phyloP scores from a whole-genome alignment of 2,113 vertebrate species.

The Thomomys bottae region DNA sequence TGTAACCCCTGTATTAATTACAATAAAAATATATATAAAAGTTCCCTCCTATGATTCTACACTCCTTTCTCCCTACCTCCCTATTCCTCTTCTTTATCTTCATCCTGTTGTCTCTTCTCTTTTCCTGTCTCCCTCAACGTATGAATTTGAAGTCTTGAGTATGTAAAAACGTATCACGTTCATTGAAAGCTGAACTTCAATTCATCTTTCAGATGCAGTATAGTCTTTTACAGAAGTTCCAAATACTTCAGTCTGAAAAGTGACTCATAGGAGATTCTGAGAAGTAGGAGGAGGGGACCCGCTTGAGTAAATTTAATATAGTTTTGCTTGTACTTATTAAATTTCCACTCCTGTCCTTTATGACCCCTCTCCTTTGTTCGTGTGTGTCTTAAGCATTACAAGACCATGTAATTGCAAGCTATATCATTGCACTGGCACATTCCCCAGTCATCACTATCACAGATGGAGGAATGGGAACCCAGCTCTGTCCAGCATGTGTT shows the following conservation, averaged over 20 bases:
- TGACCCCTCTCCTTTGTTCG: background rate
- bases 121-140: too few relatives aligned
- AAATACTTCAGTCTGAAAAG: slow-evolving; percentile 29
- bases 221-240: background rate
- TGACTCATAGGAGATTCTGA: background rate
- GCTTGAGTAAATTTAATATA: background rate
- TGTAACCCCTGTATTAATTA: too few relatives aligned
- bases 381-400: background rate
- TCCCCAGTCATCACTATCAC: too few relatives aligned
- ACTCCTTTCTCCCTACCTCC: too few relatives aligned
- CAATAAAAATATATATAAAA: too few relatives aligned
- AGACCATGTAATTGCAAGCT: background rate
- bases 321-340: background rate
- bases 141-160: background rate
- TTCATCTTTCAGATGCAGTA: background rate
- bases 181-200: background rate
- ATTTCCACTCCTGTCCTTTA: background rate
- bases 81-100: too few relatives aligned
- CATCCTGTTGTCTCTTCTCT: too few relatives aligned
- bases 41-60: background rate
- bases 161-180: background rate
- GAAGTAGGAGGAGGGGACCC: background rate
- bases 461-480: too few relatives aligned
- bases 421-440: too few relatives aligned
- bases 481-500: too few relatives aligned